phyloP scores from a whole-genome alignment of 2,113 vertebrate genomes.

The Tachycineta bicolor region DNA sequence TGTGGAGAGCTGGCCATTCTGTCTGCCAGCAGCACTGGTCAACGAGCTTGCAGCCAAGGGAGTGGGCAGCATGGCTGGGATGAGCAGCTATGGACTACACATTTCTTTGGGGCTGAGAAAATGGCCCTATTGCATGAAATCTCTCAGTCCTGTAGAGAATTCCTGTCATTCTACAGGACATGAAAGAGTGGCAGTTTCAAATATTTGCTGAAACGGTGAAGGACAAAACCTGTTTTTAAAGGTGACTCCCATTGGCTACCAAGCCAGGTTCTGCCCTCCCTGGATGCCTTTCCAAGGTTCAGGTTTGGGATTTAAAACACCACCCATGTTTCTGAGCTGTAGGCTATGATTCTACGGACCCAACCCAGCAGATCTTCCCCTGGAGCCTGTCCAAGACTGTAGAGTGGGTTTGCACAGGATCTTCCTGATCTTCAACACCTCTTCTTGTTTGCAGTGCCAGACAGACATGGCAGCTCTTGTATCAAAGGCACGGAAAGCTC shows the following conservation, averaged over 20 bases:
- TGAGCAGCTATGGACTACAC: neutral
- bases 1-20: neutral
- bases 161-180: neutral
- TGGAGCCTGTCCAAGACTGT: neutral
- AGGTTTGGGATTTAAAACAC: neutral
- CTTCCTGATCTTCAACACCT: neutral
- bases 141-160: neutral
- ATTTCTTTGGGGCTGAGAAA: neutral
- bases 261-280: neutral
- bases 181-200: neutral
- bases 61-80: neutral
- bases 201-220: neutral
- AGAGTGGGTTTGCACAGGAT: neutral
- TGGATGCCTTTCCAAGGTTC: neutral
- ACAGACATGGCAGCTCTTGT: neutral
- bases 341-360: neutral
- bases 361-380: neutral
- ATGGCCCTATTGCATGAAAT: fast-evolving
- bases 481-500: neutral
- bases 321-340: neutral
- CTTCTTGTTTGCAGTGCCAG: neutral
- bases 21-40: neutral
- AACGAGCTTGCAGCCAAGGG: neutral
- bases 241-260: neutral
- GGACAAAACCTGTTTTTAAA: neutral